Conservation (phyloP, 1,140 invertebrate species). For the Metaphire vulgaris region DNA sequence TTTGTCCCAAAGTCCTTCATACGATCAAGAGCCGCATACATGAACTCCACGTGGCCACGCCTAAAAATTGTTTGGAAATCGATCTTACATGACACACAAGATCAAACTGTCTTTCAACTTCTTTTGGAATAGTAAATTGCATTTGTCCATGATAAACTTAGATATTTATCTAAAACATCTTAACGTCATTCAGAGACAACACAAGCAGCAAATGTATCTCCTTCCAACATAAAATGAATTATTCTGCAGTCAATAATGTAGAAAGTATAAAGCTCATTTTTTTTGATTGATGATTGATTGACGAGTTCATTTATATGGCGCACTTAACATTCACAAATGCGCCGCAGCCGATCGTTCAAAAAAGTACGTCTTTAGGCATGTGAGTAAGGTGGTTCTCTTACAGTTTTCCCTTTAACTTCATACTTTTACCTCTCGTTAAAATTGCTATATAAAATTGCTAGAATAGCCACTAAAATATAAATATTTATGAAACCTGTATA, state of each 20-base stretch:
- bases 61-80: too few relatives aligned
- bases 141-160: neutral
- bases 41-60: slow-evolving; percentile 84
- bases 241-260: neutral
- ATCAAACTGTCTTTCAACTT: slow-evolving; percentile 32
- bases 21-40: slow-evolving; percentile 74
- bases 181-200: neutral
- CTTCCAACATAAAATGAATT: neutral
- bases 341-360: too few relatives aligned
- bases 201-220: neutral
- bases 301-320: too few relatives aligned
- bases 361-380: neutral
- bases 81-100: too few relatives aligned
- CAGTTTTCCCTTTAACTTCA: too few relatives aligned
- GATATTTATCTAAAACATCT: neutral
- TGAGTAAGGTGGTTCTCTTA: too few relatives aligned
- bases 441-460: too few relatives aligned
- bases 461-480: too few relatives aligned
- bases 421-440: too few relatives aligned
- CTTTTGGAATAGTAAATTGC: neutral
- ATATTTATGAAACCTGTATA: too few relatives aligned
- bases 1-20: slow-evolving; percentile 81
- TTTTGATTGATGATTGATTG: neutral
- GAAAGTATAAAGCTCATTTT: too few relatives aligned
- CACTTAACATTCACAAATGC: too few relatives aligned